Percentiles rank a stretch among this genome's conserved stretches.
Evolutionary conservation across 2,113 vertebrate genomes (phyloP).

Genomic region (Formicarius rufipectus): DNA sequence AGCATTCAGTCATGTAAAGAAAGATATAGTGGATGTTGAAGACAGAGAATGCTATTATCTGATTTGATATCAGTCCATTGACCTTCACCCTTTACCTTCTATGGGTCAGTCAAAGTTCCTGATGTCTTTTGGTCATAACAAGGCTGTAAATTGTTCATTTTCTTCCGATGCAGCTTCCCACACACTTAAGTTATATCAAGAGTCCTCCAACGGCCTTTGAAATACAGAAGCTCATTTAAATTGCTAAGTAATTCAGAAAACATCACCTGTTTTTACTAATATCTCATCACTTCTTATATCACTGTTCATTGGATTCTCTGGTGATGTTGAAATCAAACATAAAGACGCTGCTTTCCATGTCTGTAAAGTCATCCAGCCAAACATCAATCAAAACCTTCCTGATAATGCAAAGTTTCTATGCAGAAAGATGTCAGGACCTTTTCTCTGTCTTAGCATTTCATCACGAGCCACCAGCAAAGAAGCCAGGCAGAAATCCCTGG

Average conservation of each 20-base stretch:
- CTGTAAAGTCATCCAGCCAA: neutral
- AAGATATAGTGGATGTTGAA: neutral
- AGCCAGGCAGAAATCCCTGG: neutral
- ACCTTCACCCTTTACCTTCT: neutral
- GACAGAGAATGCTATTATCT: neutral
- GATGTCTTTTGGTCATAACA: neutral
- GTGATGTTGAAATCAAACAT: neutral
- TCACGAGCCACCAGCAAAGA: neutral
- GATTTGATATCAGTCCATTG: neutral
- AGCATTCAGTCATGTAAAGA: neutral
- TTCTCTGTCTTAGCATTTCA: neutral
- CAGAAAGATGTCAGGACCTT: neutral
- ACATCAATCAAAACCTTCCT: neutral
- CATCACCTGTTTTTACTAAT: neutral
- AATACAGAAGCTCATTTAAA: neutral
- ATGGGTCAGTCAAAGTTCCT: neutral
- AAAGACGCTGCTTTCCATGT: neutral
- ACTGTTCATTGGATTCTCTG: neutral
- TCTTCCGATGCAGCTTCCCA: neutral
- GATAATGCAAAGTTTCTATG: neutral
- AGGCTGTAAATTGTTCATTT: neutral
- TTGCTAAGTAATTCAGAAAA: neutral
- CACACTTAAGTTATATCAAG: neutral
- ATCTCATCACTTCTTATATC: neutral
- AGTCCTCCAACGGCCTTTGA: neutral